Percentiles rank a stretch among this genome's conserved stretches.
phyloP scores from a whole-genome alignment of 2,113 vertebrate species.

The Ahaetulla prasina region DNA sequence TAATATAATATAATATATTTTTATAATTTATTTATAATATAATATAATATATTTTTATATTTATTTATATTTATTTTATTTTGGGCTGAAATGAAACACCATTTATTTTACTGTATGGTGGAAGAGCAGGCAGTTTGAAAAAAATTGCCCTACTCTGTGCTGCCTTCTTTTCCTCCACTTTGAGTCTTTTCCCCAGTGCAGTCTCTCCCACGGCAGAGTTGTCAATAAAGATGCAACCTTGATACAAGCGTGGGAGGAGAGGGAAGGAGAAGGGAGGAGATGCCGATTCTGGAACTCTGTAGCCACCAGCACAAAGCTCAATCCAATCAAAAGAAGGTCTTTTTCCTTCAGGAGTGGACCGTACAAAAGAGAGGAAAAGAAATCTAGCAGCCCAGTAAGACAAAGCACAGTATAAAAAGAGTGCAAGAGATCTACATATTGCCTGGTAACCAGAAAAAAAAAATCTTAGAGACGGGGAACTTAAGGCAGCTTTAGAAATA shows the following conservation, averaged over 20 bases:
- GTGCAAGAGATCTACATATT: background rate
- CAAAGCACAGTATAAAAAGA: background rate
- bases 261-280: background rate
- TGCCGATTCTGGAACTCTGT: background rate
- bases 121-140: background rate
- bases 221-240: background rate
- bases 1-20: too few species aligned
- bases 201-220: background rate
- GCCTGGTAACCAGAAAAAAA: background rate
- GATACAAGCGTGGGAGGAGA: background rate
- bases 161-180: background rate
- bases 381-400: background rate
- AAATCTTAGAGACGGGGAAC: background rate
- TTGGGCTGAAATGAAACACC: conserved; percentile 66
- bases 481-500: background rate
- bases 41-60: too few species aligned
- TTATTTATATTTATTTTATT: too few species aligned
- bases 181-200: background rate
- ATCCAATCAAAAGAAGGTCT: background rate
- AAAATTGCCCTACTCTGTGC: background rate
- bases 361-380: background rate
- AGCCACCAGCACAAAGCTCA: background rate
- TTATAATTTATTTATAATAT: too few species aligned
- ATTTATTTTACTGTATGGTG: conserved; percentile 54
- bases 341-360: background rate